phyloP scores from a whole-genome alignment of 2,113 vertebrate species.

The Protobothrops mucrosquamatus region DNA sequence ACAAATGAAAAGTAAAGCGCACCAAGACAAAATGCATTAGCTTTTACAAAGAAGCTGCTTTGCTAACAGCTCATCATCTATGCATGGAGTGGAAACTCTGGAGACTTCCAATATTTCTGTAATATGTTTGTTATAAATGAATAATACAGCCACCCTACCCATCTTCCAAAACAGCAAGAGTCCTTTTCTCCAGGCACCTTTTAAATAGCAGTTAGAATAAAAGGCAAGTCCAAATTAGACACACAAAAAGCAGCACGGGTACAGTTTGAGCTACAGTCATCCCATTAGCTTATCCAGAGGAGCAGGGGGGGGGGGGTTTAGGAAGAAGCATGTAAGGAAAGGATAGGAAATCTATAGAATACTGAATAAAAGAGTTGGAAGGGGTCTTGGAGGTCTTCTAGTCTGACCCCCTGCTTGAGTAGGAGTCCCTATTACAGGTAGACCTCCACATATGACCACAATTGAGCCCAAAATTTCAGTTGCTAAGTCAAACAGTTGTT shows the following conservation, averaged over 20 bases:
- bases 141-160: not conserved
- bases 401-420: not conserved
- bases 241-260: not conserved
- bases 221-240: not conserved
- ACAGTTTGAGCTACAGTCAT: not conserved
- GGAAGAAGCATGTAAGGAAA: not conserved
- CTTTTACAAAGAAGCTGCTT: not conserved
- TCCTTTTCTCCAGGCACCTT: not conserved
- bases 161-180: not conserved
- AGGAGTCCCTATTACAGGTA: too few species aligned
- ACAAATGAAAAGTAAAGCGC: not conserved
- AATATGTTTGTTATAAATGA: not conserved
- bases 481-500: not conserved
- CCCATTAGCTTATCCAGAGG: not conserved
- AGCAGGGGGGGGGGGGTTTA: not conserved
- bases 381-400: not conserved
- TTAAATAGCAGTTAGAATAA: not conserved
- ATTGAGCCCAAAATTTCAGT: not conserved
- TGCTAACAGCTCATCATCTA: not conserved
- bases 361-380: not conserved
- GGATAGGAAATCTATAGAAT: not conserved
- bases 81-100: not conserved
- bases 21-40: not conserved
- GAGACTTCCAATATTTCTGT: not conserved
- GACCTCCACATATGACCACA: not conserved